These are phyloP conservation scores for Agraylea sexmaculata DNA, from an alignment of 1,140 invertebrate species.

Conservation along the genomic window DNA sequence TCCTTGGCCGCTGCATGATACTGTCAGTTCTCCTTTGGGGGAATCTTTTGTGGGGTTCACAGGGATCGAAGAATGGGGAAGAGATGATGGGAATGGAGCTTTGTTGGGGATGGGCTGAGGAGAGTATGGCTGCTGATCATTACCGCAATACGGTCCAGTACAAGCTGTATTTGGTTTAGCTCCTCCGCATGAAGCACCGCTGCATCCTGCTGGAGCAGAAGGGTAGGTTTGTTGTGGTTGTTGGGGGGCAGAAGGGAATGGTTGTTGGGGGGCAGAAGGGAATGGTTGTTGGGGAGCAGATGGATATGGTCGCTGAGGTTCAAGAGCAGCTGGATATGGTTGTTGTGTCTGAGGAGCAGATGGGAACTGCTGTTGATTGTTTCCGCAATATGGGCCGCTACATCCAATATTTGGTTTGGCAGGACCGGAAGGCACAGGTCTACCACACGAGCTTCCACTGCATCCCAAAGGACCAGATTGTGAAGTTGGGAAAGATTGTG, in stretches of 20 bases:
- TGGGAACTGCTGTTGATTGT: neutral
- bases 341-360: neutral
- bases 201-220: constrained; percentile 6
- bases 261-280: neutral
- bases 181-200: constrained; percentile 11
- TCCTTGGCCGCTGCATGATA: constrained; percentile 39
- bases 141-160: constrained; percentile 3
- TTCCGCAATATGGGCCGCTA: neutral
- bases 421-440: neutral
- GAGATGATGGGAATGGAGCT: constrained; percentile 5
- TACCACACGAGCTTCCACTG: too few relatives aligned
- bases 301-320: neutral
- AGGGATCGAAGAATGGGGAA: constrained; percentile 18
- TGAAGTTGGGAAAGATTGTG: too few relatives aligned
- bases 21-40: constrained; percentile 28
- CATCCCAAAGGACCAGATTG: too few relatives aligned
- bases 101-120: constrained; percentile 9
- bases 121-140: constrained; percentile 1
- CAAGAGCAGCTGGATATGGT: constrained; percentile 1
- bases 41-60: constrained; percentile 20
- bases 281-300: neutral
- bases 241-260: constrained; percentile 2
- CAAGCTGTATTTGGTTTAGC: constrained; percentile 1
- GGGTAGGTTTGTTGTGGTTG: constrained; percentile 2
- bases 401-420: neutral